Percentiles rank a stretch among this genome's conserved stretches.
phyloP scores from a whole-genome alignment of 2,888 invertebrate species.

The Nemotelus nigrinus region DNA sequence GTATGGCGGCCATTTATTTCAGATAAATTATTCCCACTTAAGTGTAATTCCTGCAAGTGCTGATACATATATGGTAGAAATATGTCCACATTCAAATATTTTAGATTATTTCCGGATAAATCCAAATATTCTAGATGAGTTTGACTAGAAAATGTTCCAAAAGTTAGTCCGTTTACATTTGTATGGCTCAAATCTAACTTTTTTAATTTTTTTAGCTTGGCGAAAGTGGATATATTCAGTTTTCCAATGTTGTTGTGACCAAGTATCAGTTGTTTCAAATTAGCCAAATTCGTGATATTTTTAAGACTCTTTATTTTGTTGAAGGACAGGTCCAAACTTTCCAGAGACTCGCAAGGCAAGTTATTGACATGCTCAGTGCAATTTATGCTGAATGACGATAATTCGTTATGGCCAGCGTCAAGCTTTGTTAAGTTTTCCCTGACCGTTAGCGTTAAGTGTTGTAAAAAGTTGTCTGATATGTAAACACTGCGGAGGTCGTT shows the following conservation, averaged over 20 bases:
- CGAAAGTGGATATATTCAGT: slow-evolving; percentile 61
- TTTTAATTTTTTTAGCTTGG: slow-evolving; percentile 59
- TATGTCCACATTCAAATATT: slow-evolving; percentile 63
- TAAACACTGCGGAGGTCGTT: slow-evolving; percentile 58
- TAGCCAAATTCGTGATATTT: slow-evolving; percentile 59
- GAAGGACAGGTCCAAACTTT: slow-evolving; percentile 57
- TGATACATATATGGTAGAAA: slow-evolving; percentile 60
- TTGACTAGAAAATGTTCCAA: slow-evolving; percentile 64
- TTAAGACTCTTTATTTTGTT: slow-evolving; percentile 58
- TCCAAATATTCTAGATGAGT: slow-evolving; percentile 65
- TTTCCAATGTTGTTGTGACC: slow-evolving; percentile 61
- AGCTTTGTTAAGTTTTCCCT: slow-evolving; percentile 59
- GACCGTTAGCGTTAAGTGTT: slow-evolving; percentile 56
- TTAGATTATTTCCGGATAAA: slow-evolving; percentile 67
- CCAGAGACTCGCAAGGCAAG: slow-evolving; percentile 56
- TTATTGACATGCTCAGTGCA: neutral
- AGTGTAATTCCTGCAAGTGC: slow-evolving; percentile 59
- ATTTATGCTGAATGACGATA: slow-evolving; percentile 50
- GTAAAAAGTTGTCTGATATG: slow-evolving; percentile 57
- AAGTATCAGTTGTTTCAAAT: slow-evolving; percentile 59
- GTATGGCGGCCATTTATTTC: slow-evolving; percentile 60
- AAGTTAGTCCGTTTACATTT: slow-evolving; percentile 58
- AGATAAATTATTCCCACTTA: slow-evolving; percentile 61
- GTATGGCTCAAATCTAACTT: slow-evolving; percentile 58
- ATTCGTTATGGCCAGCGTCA: slow-evolving; percentile 60